Evolutionary conservation across 2,797 vertebrate species (phyloP), one percentile per base, ranked within the genome.

Genomic region (Neosilurus hyrtlii): DNA sequence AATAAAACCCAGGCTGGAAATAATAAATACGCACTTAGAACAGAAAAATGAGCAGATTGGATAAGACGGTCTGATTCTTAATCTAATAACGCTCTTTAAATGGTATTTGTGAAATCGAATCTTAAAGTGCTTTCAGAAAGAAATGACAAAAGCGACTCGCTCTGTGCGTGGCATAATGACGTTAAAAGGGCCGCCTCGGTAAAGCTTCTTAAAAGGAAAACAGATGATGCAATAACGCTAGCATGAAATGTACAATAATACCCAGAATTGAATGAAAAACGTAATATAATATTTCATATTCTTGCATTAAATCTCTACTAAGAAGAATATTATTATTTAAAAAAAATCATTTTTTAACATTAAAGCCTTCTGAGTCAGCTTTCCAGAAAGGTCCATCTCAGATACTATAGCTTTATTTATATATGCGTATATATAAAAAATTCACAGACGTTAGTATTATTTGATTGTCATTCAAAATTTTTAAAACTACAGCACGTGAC

Each of bases 41-140:
- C 61, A 61, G n/a, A 66, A 85, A 87, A 85, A 81, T 59, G 56
- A 75, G 80, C 10, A 12, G 73, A 87, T 85, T 82, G 68, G 73
- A 89, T 84, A 84, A 74, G 82, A 79, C 86, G 66, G 71, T 82
- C 68, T 73, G 82, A 16, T 84, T 78, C 54, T 16, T 61, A 86
- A 88, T 88, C 83, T 82, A 86, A 86, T 89, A 87, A 86, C 62
- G 83, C 79, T 84, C 81, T 86, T 85, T 85, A 86, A 86, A 82
- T 87, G 84, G 80, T 85, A 87, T 89, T 89, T 86, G 85, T 70
- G 6, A 84, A 86, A 87, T 86, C 85, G 68, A 87, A 88, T 87
- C 86, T 87, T 80, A 87, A 88, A 85, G 86, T 10, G 37, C 77
- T 87, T 81, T 86, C 71, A 73, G 82, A 82, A 78, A 65, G 71